Evolutionary conservation across 1,140 invertebrate species (phyloP).

Genomic region (Euborellia annulipes): DNA sequence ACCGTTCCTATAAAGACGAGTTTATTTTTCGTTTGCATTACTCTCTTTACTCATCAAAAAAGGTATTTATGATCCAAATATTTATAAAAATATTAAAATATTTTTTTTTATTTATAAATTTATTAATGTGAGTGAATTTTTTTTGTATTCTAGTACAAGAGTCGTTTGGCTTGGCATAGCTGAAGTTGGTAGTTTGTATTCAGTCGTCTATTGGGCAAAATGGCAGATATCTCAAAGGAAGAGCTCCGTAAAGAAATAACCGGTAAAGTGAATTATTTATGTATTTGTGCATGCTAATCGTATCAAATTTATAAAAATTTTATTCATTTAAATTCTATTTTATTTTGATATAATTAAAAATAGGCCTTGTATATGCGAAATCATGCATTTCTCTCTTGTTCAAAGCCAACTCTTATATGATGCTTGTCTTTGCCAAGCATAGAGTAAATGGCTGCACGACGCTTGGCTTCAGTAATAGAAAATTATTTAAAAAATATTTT

Average conservation of each 20-base stretch:
- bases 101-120: too few relatives aligned
- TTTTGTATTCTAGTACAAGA: too few relatives aligned
- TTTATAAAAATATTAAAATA: too few relatives aligned
- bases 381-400: conserved; percentile 10
- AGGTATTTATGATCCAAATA: too few relatives aligned
- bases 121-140: too few relatives aligned
- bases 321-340: conserved; percentile 2
- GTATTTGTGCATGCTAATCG: conserved; percentile 12
- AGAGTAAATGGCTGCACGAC: conserved; percentile 16
- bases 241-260: conserved; percentile 51
- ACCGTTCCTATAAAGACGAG: too few relatives aligned
- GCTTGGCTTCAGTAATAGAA: neutral
- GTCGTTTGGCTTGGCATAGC: conserved; percentile 5
- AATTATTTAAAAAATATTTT: too few relatives aligned
- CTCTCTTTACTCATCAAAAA: too few relatives aligned
- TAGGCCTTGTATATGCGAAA: conserved; percentile 3
- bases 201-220: conserved; percentile 22
- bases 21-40: too few relatives aligned
- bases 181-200: conserved; percentile 17
- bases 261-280: conserved; percentile 37
- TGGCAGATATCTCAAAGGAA: conserved; percentile 50
- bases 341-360: conserved; percentile 5
- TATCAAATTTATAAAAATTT: neutral
- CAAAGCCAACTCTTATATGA: too few relatives aligned
- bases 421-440: conserved; percentile 6